Conservation (phyloP, 2,113 vertebrate genomes). For the Camelus dromedarius region DNA sequence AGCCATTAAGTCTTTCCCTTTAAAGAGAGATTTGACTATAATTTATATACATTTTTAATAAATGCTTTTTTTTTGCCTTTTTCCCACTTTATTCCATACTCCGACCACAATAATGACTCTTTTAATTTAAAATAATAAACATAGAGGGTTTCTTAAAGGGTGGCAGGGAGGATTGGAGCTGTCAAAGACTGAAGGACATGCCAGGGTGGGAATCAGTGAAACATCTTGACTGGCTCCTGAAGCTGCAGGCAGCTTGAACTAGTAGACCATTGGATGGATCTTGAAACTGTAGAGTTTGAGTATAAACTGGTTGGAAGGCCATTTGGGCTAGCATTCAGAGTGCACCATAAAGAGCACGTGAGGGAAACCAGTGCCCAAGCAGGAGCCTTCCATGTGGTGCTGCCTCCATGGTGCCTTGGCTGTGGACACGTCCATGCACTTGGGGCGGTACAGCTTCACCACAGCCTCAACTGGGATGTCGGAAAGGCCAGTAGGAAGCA, state of each 20-base stretch:
- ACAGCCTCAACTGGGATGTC: constrained; percentile 95
- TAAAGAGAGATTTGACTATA: background rate
- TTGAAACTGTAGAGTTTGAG: constrained; percentile 95
- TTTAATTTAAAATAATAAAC: constrained; percentile 76
- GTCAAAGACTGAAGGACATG: background rate
- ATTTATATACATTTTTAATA: background rate
- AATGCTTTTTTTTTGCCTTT: constrained; percentile 26
- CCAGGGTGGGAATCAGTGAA: constrained; percentile 85
- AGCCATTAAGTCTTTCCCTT: background rate
- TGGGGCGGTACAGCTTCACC: constrained; percentile 95
- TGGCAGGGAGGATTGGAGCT: background rate
- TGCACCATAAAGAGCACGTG: constrained; percentile 97
- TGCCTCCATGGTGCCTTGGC: constrained; percentile 92
- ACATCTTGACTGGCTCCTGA: constrained; percentile 95
- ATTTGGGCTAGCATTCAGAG: constrained; percentile 93
- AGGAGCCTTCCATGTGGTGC: constrained; percentile 94
- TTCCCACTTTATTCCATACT: constrained; percentile 74
- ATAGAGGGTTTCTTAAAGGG: constrained; percentile 46
- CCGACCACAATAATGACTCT: constrained; percentile 62
- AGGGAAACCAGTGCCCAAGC: constrained; percentile 95
- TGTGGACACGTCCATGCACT: constrained; percentile 95
- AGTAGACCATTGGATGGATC: constrained; percentile 95
- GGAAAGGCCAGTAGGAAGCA: constrained; percentile 93
- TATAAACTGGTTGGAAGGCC: constrained; percentile 95
- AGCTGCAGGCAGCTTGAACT: constrained; percentile 94